These are phyloP conservation scores for Passer domesticus DNA, from an alignment of 2,113 vertebrate species.

Conservation along the genomic window DNA sequence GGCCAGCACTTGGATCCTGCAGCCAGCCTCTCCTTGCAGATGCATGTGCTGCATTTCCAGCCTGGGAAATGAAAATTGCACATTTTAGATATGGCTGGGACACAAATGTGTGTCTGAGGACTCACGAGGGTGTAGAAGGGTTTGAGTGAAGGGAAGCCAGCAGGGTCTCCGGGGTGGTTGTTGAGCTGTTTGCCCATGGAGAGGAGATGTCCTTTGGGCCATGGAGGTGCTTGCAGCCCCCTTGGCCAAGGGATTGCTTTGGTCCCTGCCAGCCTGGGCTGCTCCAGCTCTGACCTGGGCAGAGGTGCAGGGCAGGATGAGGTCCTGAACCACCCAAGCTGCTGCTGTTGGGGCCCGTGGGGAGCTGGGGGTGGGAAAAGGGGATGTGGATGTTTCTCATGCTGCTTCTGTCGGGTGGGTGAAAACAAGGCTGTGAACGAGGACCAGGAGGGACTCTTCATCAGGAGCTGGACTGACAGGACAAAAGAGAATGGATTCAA, in stretches of 20 bases:
- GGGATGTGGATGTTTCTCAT: accelerated
- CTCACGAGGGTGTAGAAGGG: accelerated
- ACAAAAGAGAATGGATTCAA: neutral
- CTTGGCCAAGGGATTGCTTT: neutral
- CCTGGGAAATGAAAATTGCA: accelerated
- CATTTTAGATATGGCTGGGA: accelerated
- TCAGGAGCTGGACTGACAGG: neutral
- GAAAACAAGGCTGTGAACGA: accelerated
- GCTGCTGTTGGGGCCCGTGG: accelerated
- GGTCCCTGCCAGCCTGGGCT: accelerated
- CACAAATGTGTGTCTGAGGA: neutral
- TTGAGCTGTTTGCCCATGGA: accelerated
- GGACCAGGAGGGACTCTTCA: neutral
- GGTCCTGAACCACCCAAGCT: neutral
- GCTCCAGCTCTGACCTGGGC: neutral
- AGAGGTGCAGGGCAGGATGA: neutral
- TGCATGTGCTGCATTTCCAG: neutral
- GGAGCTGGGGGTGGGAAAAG: neutral
- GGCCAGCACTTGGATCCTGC: neutral
- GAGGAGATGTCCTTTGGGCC: neutral
- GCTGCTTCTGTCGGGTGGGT: neutral
- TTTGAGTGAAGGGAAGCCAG: neutral
- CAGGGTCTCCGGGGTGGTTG: accelerated
- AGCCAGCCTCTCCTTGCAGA: neutral
- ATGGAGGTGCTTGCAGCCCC: neutral